Evolutionary conservation across 2,888 invertebrate species (phyloP).

Genomic region (Bembecia ichneumoniformis): DNA sequence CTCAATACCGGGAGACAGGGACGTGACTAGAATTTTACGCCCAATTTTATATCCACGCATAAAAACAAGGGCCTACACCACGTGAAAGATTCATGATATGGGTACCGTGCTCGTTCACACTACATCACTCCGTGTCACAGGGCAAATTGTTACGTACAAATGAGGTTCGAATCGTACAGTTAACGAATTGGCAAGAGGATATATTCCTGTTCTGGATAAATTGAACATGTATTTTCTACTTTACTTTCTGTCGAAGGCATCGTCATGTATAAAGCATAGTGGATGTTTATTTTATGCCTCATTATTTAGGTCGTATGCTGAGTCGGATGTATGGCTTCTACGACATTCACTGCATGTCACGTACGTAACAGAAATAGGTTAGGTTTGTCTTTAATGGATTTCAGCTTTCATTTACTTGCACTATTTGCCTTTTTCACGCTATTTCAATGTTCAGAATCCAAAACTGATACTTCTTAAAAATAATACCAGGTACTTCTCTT

Average conservation of each 20-base stretch:
- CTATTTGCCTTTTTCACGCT: no score
- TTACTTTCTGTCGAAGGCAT: slow-evolving; percentile 9
- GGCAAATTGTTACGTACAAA: slow-evolving; percentile 6
- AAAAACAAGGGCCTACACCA: slow-evolving; percentile 39
- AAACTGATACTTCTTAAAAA: no score
- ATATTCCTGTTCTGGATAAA: not conserved
- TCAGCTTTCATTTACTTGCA: not conserved
- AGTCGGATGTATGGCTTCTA: slow-evolving; percentile 18
- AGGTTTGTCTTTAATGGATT: slow-evolving; percentile 8
- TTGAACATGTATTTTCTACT: not conserved
- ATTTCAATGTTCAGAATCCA: no score
- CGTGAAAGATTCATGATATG: slow-evolving; percentile 56
- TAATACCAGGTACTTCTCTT: no score
- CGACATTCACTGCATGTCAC: slow-evolving; percentile 3
- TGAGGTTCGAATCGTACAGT: no score
- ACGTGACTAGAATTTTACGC: slow-evolving; percentile 59
- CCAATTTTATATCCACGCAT: slow-evolving; percentile 52
- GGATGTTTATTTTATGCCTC: slow-evolving; percentile 34
- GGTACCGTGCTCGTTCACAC: slow-evolving; percentile 23
- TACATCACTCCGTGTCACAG: slow-evolving; percentile 12
- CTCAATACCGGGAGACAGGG: slow-evolving; percentile 35
- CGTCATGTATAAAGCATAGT: slow-evolving; percentile 7
- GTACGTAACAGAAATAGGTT: not conserved
- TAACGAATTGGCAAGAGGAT: not conserved
- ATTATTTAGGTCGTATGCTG: slow-evolving; percentile 39